These are phyloP conservation scores for Caiman crocodilus DNA, from an alignment of 2,797 vertebrate species.

Conservation along the genomic window DNA sequence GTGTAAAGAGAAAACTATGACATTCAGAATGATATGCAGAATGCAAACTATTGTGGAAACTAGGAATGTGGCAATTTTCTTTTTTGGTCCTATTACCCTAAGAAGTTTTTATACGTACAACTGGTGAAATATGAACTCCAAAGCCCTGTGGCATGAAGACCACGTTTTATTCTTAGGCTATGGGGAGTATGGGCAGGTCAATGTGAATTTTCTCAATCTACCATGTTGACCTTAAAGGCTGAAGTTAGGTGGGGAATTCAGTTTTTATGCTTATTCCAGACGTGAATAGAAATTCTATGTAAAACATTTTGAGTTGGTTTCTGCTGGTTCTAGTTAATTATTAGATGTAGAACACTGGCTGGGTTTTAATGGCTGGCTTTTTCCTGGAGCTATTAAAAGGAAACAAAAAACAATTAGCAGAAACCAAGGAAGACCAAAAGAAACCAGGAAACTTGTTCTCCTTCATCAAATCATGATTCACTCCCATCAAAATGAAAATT, in stretches of 20 bases:
- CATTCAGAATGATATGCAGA: constrained; percentile 18
- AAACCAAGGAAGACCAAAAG: not conserved
- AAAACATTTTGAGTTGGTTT: not conserved
- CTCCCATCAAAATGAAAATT: not conserved
- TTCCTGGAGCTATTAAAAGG: not conserved
- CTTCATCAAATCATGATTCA: not conserved
- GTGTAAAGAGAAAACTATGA: not conserved
- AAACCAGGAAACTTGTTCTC: not conserved
- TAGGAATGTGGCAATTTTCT: not conserved
- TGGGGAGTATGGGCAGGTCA: not conserved
- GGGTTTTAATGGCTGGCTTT: not conserved
- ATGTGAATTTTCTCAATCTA: not conserved
- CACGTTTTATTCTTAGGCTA: not conserved
- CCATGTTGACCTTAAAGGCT: not conserved
- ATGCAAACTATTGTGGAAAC: not conserved
- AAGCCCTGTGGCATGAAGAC: not conserved
- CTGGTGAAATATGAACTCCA: not conserved
- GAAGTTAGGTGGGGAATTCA: not conserved
- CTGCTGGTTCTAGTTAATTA: not conserved
- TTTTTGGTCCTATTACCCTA: not conserved
- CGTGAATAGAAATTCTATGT: not conserved
- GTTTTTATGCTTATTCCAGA: not conserved
- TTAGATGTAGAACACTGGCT: not conserved
- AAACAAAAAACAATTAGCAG: not conserved
- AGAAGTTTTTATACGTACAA: not conserved